Conservation (phyloP, 2,113 vertebrate genomes). For the Indicator indicator region DNA sequence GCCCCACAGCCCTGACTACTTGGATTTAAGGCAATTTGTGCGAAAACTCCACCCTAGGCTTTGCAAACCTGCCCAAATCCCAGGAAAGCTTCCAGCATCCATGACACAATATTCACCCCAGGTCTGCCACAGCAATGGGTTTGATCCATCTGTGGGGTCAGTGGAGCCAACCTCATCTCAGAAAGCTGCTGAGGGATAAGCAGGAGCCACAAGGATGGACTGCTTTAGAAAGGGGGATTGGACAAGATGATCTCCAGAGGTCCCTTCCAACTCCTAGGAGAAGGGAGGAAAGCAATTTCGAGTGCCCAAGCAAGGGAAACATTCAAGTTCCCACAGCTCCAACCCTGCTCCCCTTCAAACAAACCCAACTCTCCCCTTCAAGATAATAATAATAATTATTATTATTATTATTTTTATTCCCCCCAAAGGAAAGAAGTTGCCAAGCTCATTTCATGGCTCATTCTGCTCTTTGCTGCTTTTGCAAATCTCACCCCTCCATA, state of each 20-base stretch:
- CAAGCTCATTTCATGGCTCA: background rate
- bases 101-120: fast-evolving
- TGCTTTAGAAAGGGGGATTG: background rate
- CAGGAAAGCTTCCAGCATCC: background rate
- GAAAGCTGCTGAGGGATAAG: background rate
- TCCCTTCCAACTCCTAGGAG: too few species aligned
- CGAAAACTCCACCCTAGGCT: background rate
- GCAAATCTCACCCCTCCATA: background rate
- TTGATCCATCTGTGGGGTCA: fast-evolving
- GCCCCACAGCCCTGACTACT: too few species aligned
- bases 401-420: too few species aligned
- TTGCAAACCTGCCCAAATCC: background rate
- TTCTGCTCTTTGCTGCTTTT: background rate
- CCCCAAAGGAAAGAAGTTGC: background rate
- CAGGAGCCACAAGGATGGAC: fast-evolving
- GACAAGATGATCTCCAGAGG: too few species aligned
- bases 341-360: background rate
- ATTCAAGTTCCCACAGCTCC: background rate
- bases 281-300: too few species aligned
- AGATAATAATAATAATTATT: background rate
- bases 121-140: fast-evolving
- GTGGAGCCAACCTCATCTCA: fast-evolving
- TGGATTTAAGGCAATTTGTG: too few species aligned
- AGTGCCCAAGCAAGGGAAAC: background rate
- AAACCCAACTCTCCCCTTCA: fast-evolving